Conservation (phyloP, 92 coral and sea anemone genomes). For the Epizoanthus ramosus region DNA sequence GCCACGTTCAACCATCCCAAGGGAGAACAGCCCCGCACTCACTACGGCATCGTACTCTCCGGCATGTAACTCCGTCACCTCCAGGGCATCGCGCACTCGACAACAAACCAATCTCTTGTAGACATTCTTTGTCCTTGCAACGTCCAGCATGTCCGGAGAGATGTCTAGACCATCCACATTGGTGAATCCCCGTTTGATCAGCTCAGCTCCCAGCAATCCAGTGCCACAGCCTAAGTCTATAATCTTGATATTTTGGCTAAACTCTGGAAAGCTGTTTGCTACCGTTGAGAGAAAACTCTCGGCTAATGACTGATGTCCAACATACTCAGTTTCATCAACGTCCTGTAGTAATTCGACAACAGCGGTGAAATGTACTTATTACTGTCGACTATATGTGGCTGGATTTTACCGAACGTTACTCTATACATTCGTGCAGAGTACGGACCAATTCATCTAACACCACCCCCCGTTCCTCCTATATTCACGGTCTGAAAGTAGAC, state of each 20-base stretch:
- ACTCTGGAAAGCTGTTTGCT: neutral
- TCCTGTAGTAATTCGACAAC: neutral
- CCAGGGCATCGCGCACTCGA: neutral
- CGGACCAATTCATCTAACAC: too few species aligned
- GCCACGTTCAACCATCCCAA: neutral
- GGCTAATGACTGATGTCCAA: neutral
- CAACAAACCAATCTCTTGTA: neutral
- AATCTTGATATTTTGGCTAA: neutral
- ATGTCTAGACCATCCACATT: neutral
- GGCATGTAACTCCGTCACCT: neutral
- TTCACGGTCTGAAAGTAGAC: too few species aligned
- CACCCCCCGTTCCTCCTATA: too few species aligned
- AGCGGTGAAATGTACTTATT: too few species aligned
- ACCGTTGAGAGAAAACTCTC: neutral
- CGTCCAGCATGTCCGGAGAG: slow-evolving; percentile 2
- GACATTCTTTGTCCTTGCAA: neutral
- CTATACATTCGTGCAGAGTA: too few species aligned
- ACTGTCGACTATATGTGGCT: too few species aligned
- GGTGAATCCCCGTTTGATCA: neutral
- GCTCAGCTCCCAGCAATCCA: neutral
- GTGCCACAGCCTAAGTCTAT: neutral
- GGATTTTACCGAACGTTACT: too few species aligned
- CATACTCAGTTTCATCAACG: neutral
- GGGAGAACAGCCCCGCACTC: neutral
- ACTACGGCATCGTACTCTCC: slow-evolving; percentile 9